Conservation (phyloP, 2,888 invertebrate genomes). For the Tipula vernalis region DNA sequence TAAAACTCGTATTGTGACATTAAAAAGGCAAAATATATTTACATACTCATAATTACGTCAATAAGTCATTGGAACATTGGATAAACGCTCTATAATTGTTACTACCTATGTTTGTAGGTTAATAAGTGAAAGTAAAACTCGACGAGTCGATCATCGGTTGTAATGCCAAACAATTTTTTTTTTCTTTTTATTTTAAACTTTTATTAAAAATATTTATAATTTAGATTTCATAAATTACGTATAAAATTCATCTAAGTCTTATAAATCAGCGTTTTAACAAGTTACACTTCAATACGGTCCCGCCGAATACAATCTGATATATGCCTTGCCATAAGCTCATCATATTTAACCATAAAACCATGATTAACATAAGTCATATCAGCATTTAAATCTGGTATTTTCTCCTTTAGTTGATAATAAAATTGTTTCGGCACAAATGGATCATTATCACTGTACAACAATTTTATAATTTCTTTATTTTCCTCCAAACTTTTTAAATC, state of each 20-base stretch:
- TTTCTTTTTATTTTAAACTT: not conserved
- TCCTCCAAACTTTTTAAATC: constrained; percentile 44
- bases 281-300: constrained; percentile 14
- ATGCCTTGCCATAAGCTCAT: constrained; percentile 39
- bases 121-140: too few relatives aligned
- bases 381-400: constrained; percentile 43
- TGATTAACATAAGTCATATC: constrained; percentile 48
- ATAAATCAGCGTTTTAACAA: not conserved
- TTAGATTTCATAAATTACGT: not conserved
- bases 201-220: not conserved
- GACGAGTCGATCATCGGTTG: too few relatives aligned
- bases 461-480: constrained; percentile 45
- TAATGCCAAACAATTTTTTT: too few relatives aligned
- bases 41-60: too few relatives aligned
- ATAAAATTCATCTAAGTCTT: not conserved
- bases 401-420: constrained; percentile 45
- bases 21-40: too few relatives aligned
- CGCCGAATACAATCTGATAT: constrained; percentile 17
- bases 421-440: constrained; percentile 62
- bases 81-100: too few relatives aligned
- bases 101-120: too few relatives aligned
- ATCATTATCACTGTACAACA: constrained; percentile 62
- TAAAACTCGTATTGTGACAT: too few relatives aligned
- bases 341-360: constrained; percentile 57
- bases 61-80: too few relatives aligned